A percentile compares a stretch with the other conserved stretches of the same genome.
These are phyloP conservation scores for Halichoerus grypus DNA, from an alignment of 2,113 vertebrate genomes.

Conservation along the genomic window DNA sequence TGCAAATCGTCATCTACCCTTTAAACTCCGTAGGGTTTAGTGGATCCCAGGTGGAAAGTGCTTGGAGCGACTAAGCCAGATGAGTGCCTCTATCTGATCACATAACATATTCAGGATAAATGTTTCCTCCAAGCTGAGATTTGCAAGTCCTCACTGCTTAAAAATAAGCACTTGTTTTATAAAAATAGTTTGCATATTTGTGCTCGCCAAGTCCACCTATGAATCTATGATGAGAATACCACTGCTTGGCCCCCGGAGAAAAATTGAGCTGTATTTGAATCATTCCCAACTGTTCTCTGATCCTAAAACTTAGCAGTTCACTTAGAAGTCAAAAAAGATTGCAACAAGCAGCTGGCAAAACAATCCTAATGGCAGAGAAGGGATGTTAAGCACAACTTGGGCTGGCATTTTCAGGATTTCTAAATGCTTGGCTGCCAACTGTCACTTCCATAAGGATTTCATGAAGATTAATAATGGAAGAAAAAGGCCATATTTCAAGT, in stretches of 20 bases:
- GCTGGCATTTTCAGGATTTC: constrained; percentile 68
- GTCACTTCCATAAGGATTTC: constrained; percentile 71
- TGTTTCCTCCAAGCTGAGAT: constrained; percentile 29
- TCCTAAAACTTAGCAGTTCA: constrained; percentile 64
- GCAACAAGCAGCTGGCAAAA: constrained; percentile 65
- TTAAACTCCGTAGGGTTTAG: not conserved
- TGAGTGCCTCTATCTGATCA: constrained; percentile 19
- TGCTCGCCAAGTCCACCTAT: constrained; percentile 28
- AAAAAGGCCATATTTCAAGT: constrained; percentile 70
- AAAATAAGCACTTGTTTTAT: constrained; percentile 49
- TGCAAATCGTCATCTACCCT: not conserved
- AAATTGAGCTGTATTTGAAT: constrained; percentile 58
- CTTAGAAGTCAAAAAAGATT: constrained; percentile 70
- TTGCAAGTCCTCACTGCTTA: constrained; percentile 34
- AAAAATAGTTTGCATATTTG: constrained; percentile 60
- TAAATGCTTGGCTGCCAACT: constrained; percentile 71
- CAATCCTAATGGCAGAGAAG: constrained; percentile 61
- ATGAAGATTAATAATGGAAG: constrained; percentile 72
- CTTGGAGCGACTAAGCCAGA: not conserved
- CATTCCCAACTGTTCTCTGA: constrained; percentile 57
- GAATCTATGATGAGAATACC: constrained; percentile 54
- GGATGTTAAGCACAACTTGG: constrained; percentile 27
- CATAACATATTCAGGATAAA: constrained; percentile 44
- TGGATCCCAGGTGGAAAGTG: not conserved
- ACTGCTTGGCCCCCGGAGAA: not conserved